Base-by-base conservation (phyloP, 2,797 vertebrate genomes). In the Pangasius macronema region DNA sequence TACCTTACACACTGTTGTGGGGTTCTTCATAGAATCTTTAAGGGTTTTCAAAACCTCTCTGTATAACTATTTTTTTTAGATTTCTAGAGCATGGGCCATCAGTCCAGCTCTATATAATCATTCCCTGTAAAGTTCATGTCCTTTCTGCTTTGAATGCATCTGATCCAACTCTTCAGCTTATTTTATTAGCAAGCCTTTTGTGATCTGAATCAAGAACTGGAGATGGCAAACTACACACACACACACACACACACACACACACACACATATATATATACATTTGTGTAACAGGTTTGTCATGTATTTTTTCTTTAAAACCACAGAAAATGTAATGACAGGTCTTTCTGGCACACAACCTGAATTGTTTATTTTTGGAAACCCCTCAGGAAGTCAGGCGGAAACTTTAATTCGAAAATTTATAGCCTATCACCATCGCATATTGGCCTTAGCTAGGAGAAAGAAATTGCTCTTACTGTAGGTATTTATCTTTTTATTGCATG, bases 291-390 rank as follows among this genome's bases (percentile, higher is more conserved):
- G 24, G 5, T 22, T 57, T 24, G 16, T 42, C 55, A 22, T 65
- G 13, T 61, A 39, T 70, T 77, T 30, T 49, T 61, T 51, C 18
- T 85, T 11, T 83, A 82, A 67, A 86, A 70, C 55, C 86, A 61
- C 81, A 85, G 86, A 88, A 91, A 92, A 91, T 88, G 76, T 89
- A 90, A 89, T 90, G 88, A 46, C 57, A 87, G 49, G 3, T 20
- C n/a, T 53, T 53, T 53, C 16, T 77, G 14, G 18, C 51, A 20
- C 87, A 84, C 76, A 55, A 55, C 63, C 81, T 61, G 85, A 42
- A 65, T 84, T 88, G 84, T 90, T 88, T 91, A 83, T 83, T 85
- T 89, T 85, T 49, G 39, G 11, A 51, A 84, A 88, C 73, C 57
- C 27, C 87, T 55, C 76, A 88, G 83, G 82, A 89, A 88, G 80